Evolutionary conservation across 1,140 invertebrate genomes (phyloP), one percentile per base, ranked within the genome.

Genomic region (Drosophila novamexicana): DNA sequence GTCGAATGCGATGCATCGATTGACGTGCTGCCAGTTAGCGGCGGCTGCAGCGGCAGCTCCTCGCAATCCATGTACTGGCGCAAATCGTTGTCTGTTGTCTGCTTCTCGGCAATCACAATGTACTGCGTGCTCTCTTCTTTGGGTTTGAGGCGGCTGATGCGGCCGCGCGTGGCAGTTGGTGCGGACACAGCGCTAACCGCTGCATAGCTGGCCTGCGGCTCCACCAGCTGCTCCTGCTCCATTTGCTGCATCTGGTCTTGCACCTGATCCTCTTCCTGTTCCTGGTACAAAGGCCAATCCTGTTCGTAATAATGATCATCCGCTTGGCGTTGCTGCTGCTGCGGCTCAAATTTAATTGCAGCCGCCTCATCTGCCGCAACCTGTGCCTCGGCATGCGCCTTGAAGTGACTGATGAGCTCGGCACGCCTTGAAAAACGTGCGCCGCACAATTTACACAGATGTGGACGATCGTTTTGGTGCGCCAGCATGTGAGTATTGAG

Each of bases 401-500:
- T 97, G 44, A 97, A 93, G 84, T 97, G 96, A 92, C 96, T 96
- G 93, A 96, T 96, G 37, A 97, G 93, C 92, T 97, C 96, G 62
- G 94, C 95, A 72, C 96, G 96, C 47, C 96, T 93, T 4, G 96
- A 94, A 82, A 96, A 97, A 6, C 96, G 94, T 7, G 95, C 95
- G 0, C 96, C 96, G 81, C 96, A 97, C 40, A 97, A 86, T 89
- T 97, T 96, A 82, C 96, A 97, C 2, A 95, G 94, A 88, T 96
- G 95, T 1, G 96, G 95, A 5, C 96, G 92, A 89, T 97, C 96
- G 34, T 95, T 96, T 88, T 97, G 96, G 93, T 97, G 96, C 0
- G 96, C 95, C 1, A 97, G 94, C 96, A 97, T 97, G 81, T 97
- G 96, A 89, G 96, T 96, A 94, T 96, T 96, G 1, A 97, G 93